Evolutionary conservation across 1,140 invertebrate species (phyloP), one percentile per base, ranked within the genome.

Genomic region (Cydia pomonella): DNA sequence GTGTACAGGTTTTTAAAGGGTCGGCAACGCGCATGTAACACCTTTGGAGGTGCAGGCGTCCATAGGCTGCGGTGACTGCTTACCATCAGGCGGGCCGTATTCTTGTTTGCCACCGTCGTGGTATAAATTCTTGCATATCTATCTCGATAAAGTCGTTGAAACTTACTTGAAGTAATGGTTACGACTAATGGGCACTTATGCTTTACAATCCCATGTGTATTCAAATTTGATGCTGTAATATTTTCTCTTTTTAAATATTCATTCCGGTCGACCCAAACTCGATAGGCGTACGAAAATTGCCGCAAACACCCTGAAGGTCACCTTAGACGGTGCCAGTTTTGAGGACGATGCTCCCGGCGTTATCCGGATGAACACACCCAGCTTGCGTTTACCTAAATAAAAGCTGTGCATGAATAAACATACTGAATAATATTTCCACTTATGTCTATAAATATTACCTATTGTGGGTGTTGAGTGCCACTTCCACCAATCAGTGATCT

Each of bases 381-480:
- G 13, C 64, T 69, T 69, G 29, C 38, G 64, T 69, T 69, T 69
- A 69, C 64, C 64, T 38, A 69, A n/a, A n/a, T n/a, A n/a, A n/a
- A 69, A 59, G 53, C 18, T 59, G 16, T 38, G 29, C 64, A 69
- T 38, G 64, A 69, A 33, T 69, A 41, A 69, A 64, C 63, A 64
- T 25, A 10, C 29, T 69, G 1, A 16, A 33, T 69, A 6, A 33
- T 69, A 69, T 16, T 66, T 66, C 18, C 25, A 64, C 25, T 9
- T 64, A 27, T 64, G 16, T 12, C 10, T 21, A n/a, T n/a, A 50
- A n/a, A n/a, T n/a, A n/a, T n/a, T n/a, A n/a, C n/a, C n/a, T n/a
- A n/a, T n/a, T n/a, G n/a, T n/a, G n/a, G n/a, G n/a, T n/a, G n/a
- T n/a, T n/a, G n/a, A n/a, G n/a, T n/a, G n/a, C n/a, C n/a, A n/a